These are phyloP conservation scores for Hyperoplus lanceolatus DNA, from an alignment of 2,797 vertebrate genomes.

Conservation along the genomic window DNA sequence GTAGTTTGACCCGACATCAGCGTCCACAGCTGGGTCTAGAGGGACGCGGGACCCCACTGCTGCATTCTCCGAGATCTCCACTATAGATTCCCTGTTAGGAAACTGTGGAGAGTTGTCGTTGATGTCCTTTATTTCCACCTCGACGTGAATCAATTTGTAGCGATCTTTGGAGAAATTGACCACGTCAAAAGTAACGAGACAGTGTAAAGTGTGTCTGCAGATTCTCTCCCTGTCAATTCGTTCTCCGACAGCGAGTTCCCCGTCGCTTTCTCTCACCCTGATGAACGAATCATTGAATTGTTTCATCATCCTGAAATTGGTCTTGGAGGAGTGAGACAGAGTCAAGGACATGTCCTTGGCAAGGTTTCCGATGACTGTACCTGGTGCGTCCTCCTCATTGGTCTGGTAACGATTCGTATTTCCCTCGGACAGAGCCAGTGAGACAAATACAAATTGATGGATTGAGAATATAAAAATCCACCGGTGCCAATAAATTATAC, in stretches of 20 bases:
- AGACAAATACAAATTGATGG: constrained; percentile 72
- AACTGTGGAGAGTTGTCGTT: constrained; percentile 96
- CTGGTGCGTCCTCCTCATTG: constrained; percentile 92
- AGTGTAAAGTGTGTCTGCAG: constrained; percentile 89
- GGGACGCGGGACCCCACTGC: constrained; percentile 91
- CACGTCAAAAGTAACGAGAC: constrained; percentile 94
- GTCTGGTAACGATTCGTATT: constrained; percentile 94
- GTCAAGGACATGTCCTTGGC: constrained; percentile 93
- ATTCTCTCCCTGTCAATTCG: constrained; percentile 92
- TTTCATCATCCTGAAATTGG: constrained; percentile 92
- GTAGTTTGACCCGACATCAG: constrained; percentile 93
- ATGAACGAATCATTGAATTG: constrained; percentile 93
- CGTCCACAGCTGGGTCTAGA: constrained; percentile 90
- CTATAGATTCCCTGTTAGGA: constrained; percentile 86
- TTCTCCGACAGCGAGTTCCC: constrained; percentile 91
- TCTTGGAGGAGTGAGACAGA: constrained; percentile 84
- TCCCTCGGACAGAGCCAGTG: constrained; percentile 79
- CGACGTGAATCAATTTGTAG: constrained; percentile 94
- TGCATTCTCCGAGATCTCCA: constrained; percentile 94
- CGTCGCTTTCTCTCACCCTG: constrained; percentile 92
- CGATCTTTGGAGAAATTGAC: constrained; percentile 93
- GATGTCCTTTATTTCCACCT: constrained; percentile 94
- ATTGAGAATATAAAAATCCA: constrained; percentile 79
- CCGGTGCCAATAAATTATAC: constrained; percentile 67
- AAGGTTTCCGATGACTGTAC: constrained; percentile 94